phyloP scores from a whole-genome alignment of 2,888 invertebrate genomes.

The Ariolimax columbianus region DNA sequence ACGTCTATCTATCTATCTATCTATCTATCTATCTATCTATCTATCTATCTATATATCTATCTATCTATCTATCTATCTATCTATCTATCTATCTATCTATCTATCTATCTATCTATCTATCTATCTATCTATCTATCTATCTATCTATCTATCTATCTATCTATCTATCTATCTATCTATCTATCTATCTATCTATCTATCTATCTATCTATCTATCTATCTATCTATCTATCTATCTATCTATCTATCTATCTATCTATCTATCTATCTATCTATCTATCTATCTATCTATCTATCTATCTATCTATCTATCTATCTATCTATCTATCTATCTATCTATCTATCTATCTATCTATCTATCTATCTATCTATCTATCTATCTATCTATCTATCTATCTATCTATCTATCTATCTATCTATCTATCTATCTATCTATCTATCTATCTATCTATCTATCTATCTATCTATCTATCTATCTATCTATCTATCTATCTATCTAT shows the following conservation, averaged over 20 bases:
- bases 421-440: not conserved
- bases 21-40: too few relatives aligned
- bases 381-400: not conserved
- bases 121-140: too few relatives aligned
- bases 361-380: not conserved
- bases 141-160: too few relatives aligned
- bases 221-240: slow-evolving; percentile 25
- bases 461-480: not conserved
- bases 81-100: too few relatives aligned
- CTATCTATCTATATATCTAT: too few relatives aligned
- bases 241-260: slow-evolving; percentile 19
- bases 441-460: not conserved
- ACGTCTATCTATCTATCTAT: too few relatives aligned
- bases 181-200: too few relatives aligned
- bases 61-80: too few relatives aligned
- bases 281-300: slow-evolving; percentile 37
- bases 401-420: not conserved
- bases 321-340: slow-evolving; percentile 39
- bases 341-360: not conserved
- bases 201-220: slow-evolving; percentile 3
- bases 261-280: slow-evolving; percentile 39
- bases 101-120: too few relatives aligned
- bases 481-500: not conserved
- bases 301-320: slow-evolving; percentile 28
- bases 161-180: too few relatives aligned